phyloP scores from a whole-genome alignment of 1,140 invertebrate species.

The fruit fly (Drosophila melanogaster) region DNA sequence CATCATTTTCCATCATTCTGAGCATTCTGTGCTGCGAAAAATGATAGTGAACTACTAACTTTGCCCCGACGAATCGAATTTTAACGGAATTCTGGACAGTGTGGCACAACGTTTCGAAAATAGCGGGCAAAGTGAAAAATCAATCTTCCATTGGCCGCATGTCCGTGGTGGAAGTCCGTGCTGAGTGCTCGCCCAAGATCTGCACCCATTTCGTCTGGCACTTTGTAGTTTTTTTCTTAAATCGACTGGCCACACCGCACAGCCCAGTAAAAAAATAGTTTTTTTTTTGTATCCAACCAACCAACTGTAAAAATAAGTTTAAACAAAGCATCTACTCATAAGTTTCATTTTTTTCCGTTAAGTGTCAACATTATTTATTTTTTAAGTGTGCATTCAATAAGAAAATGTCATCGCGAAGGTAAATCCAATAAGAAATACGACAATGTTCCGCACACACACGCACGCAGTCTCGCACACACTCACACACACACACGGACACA shows the following conservation, averaged over 20 bases:
- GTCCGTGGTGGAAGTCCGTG: neutral
- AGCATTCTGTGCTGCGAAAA: no score
- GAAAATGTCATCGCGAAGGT: conserved; percentile 82
- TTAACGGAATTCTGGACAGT: neutral
- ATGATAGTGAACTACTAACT: no score
- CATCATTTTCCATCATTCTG: no score
- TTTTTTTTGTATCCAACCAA: conserved; percentile 73
- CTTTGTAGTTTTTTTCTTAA: neutral
- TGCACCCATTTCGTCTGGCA: neutral
- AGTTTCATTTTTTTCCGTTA: conserved; percentile 77
- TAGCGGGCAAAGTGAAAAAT: neutral
- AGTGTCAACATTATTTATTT: conserved; percentile 78
- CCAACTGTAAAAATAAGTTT: conserved; percentile 73
- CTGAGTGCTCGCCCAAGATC: neutral
- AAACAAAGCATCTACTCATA: conserved; percentile 74
- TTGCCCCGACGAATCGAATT: no score
- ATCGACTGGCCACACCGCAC: neutral
- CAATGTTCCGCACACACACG: conserved; percentile 49
- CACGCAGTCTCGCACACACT: conserved; percentile 20
- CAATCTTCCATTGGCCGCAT: neutral
- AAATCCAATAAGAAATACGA: conserved; percentile 77
- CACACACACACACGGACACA: conserved; percentile 14
- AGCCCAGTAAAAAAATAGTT: conserved; percentile 43
- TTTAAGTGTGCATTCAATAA: conserved; percentile 80
- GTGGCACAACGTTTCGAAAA: neutral